Conservation (phyloP, 2,888 invertebrate genomes). For the Epinotia ramella region DNA sequence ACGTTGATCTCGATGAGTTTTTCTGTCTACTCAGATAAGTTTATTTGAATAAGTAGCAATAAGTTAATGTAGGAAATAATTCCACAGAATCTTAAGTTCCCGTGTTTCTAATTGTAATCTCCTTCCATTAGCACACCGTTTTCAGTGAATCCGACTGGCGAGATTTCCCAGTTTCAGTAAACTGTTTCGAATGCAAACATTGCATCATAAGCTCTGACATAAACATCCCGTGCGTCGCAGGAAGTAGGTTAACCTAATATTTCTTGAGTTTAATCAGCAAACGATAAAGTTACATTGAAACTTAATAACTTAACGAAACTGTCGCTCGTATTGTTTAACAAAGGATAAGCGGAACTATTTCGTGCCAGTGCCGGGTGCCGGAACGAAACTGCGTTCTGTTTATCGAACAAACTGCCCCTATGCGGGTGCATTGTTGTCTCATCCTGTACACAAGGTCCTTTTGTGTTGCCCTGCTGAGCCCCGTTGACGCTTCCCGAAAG, state of each 20-base stretch:
- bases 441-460: constrained; percentile 59
- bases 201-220: constrained; percentile 62
- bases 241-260: constrained; percentile 58
- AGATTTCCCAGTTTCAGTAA: constrained; percentile 65
- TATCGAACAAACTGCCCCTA: constrained; percentile 62
- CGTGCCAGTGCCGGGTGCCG: constrained; percentile 48
- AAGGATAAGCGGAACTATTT: constrained; percentile 47
- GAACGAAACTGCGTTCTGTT: constrained; percentile 58
- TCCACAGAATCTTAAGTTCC: not conserved
- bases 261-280: constrained; percentile 54
- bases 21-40: not conserved
- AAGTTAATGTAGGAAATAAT: not conserved
- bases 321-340: constrained; percentile 40
- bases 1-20: constrained; percentile 31
- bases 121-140: constrained; percentile 59
- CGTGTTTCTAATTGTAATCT: constrained; percentile 57
- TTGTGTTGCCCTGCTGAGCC: constrained; percentile 57
- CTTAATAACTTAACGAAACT: constrained; percentile 46
- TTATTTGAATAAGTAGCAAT: constrained; percentile 17
- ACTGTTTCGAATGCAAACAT: constrained; percentile 73
- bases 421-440: constrained; percentile 74
- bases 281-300: constrained; percentile 57
- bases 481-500: constrained; percentile 55
- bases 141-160: constrained; percentile 53
- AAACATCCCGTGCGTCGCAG: constrained; percentile 71